Percentiles rank a stretch among this genome's conserved stretches.
phyloP scores from a whole-genome alignment of 2,797 vertebrate genomes.

The Poecilia picta region DNA sequence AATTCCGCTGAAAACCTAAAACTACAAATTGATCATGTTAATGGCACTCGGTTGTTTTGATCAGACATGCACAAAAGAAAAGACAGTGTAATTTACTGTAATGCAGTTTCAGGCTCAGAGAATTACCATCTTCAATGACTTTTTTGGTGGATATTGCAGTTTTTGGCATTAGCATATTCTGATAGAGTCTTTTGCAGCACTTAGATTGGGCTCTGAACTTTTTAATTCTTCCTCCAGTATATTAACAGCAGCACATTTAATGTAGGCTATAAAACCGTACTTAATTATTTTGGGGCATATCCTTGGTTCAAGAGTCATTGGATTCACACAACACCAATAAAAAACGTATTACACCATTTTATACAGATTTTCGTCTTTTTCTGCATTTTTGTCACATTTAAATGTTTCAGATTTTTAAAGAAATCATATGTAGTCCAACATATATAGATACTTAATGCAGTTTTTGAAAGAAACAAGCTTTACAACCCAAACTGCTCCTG shows the following conservation, averaged over 20 bases:
- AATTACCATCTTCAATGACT: constrained; percentile 15
- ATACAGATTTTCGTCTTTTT: neutral
- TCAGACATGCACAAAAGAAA: constrained; percentile 47
- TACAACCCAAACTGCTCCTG: neutral
- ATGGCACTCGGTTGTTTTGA: constrained; percentile 58
- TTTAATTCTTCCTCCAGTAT: neutral
- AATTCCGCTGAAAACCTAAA: constrained; percentile 55
- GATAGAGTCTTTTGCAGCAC: neutral
- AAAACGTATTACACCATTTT: neutral
- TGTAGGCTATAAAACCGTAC: neutral
- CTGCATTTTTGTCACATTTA: neutral
- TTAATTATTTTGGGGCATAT: neutral
- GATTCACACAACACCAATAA: neutral
- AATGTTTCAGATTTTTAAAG: neutral
- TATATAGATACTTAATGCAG: neutral
- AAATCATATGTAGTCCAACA: neutral
- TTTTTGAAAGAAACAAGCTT: neutral
- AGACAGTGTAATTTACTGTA: constrained; percentile 40
- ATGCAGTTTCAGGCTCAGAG: constrained; percentile 15
- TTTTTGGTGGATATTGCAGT: neutral
- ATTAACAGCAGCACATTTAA: neutral
- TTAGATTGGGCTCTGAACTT: neutral
- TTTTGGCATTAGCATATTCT: neutral
- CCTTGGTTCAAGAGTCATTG: neutral
- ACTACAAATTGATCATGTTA: constrained; percentile 64